A percentile compares a stretch with the other conserved stretches of the same genome.
phyloP scores from a whole-genome alignment of 2,113 vertebrate species.

The Sylvietta virens region DNA sequence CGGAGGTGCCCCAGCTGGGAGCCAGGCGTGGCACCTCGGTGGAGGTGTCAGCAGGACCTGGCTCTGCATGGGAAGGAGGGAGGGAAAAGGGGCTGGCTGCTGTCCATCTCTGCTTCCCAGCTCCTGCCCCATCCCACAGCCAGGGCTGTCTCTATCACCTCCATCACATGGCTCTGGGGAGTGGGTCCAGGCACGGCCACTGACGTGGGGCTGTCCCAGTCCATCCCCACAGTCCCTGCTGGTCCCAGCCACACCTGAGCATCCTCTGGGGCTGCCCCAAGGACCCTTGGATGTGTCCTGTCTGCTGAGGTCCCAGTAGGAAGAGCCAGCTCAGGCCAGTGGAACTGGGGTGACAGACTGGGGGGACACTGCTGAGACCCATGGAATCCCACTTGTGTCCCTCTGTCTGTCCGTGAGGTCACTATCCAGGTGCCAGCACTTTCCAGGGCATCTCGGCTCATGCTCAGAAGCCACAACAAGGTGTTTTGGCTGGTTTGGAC shows the following conservation, averaged over 20 bases:
- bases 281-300: background rate
- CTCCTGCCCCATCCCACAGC: background rate
- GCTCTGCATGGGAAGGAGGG: background rate
- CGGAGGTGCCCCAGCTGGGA: fast-evolving
- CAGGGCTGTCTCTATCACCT: background rate
- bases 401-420: background rate
- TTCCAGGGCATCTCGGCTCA: background rate
- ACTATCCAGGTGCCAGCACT: fast-evolving
- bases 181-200: fast-evolving
- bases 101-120: background rate
- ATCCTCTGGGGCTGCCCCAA: background rate
- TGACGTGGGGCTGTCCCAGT: background rate
- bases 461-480: fast-evolving
- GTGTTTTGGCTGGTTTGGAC: background rate
- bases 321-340: background rate
- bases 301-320: background rate
- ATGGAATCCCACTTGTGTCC: fast-evolving
- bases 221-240: background rate
- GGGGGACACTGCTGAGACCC: background rate
- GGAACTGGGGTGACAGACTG: background rate
- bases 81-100: background rate
- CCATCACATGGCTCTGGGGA: fast-evolving
- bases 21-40: background rate
- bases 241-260: background rate
- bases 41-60: background rate